phyloP scores from a whole-genome alignment of 1,140 invertebrate species.

The Rhagoletis zephyria region DNA sequence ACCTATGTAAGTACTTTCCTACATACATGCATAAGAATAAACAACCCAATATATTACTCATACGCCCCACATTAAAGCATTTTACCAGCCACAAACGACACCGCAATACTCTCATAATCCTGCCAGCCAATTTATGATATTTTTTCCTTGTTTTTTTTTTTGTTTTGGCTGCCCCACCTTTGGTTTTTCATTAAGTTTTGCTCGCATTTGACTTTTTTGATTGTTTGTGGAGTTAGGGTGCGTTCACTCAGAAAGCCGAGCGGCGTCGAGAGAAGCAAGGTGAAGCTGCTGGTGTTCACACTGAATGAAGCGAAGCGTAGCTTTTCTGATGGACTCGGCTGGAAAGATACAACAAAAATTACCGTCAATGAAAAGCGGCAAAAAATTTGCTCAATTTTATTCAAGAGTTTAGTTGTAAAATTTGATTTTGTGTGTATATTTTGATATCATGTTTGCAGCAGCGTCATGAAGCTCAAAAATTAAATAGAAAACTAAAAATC shows the following conservation, averaged over 20 bases:
- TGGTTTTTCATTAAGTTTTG: not conserved
- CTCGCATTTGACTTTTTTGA: not conserved
- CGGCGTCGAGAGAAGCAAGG: too few relatives aligned
- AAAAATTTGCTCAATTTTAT: too few relatives aligned
- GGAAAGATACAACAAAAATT: too few relatives aligned
- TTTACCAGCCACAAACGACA: not conserved
- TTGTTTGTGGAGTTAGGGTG: not conserved
- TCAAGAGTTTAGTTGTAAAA: too few relatives aligned
- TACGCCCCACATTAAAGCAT: not conserved
- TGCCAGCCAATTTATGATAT: slow-evolving; percentile 24
- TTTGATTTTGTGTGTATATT: too few relatives aligned
- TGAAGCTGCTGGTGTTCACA: too few relatives aligned
- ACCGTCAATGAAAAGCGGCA: too few relatives aligned
- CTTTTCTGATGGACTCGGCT: too few relatives aligned
- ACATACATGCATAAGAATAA: not conserved
- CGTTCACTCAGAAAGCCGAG: not conserved
- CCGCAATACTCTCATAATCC: slow-evolving; percentile 18
- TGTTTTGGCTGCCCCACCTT: not conserved
- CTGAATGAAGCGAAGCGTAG: too few relatives aligned
- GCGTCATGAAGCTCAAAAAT: too few relatives aligned
- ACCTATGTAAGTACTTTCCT: not conserved
- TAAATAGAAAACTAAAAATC: too few relatives aligned
- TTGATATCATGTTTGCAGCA: too few relatives aligned
- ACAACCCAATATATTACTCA: not conserved
- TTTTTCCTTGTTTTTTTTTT: not conserved